These are phyloP conservation scores for Sialia sialis DNA, from an alignment of 2,113 vertebrate species.

Conservation along the genomic window DNA sequence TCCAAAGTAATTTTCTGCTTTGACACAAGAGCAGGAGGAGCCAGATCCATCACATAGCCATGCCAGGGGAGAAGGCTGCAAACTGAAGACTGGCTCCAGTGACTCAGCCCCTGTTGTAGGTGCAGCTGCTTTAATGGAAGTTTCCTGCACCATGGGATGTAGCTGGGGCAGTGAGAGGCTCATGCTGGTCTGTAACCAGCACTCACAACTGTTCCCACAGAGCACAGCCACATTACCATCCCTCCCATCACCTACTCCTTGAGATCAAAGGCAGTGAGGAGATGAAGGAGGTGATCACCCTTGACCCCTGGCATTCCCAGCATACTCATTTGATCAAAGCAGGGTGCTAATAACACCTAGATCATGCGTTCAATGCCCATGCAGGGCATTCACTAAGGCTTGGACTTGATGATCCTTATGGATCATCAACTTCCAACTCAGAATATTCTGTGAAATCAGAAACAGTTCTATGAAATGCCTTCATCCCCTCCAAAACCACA, in stretches of 20 bases:
- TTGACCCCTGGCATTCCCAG: background rate
- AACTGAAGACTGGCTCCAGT: background rate
- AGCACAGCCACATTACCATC: rapidly evolving
- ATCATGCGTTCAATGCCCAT: no score
- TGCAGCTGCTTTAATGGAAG: background rate
- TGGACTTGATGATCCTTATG: background rate
- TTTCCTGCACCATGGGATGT: background rate
- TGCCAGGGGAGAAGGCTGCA: background rate
- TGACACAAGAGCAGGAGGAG: background rate
- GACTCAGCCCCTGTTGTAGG: rapidly evolving
- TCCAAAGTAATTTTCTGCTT: background rate
- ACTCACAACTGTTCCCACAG: rapidly evolving
- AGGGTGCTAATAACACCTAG: background rate
- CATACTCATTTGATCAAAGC: background rate
- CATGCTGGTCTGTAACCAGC: background rate
- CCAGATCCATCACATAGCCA: background rate
- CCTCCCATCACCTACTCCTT: background rate
- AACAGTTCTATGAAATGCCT: background rate
- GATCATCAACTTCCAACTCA: background rate
- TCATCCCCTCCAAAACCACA: background rate
- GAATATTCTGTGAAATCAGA: background rate
- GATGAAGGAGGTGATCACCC: background rate
- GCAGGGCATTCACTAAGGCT: background rate
- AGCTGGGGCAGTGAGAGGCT: background rate
- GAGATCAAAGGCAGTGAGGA: background rate